Evolutionary conservation across 2,888 invertebrate species (phyloP), one percentile per base, ranked within the genome.

Genomic region (Lysandra coridon): DNA sequence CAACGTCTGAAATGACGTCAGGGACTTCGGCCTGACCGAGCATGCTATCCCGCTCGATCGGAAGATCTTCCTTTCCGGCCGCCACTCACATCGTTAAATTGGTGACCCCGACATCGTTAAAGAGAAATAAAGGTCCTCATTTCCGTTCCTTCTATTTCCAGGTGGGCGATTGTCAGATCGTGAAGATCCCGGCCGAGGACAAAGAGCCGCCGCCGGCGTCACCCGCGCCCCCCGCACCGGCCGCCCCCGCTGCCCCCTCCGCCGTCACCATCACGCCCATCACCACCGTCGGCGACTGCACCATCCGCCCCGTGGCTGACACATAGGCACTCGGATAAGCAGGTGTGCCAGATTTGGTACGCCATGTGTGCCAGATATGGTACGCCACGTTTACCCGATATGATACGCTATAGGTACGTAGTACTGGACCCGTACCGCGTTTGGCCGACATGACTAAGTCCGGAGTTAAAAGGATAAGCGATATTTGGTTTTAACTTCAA

Each of bases 91-190:
- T 23, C 23, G 23, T 23, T 23, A 23, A 23, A 23, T 23, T 23
- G 23, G 23, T 23, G 23, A 23, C 23, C 23, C 23, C 23, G 23
- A 23, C 23, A 23, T 23, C 23, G 23, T 23, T 23, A 23, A 23
- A 23, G 23, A 23, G 23, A 23, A 23, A 23, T 23, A 23, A 6
- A 40, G 40, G 40, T 44, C 49, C 49, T 49, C 49, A 49, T 49
- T 49, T 49, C 12, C 49, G 49, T 49, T 49, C 49, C 49, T 49
- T 10, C 10, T 49, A 33, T 7, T 76, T 57, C 33, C 17, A 76
- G 76, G 76, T 94, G 1, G 95, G 95, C 5, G 95, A 95, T 87
- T 94, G 95, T 82, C 95, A 95, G 86, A 95, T 94, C 76, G 93
- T 94, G 57, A 95, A 94, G 81, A 89, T 94, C 4, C 93, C 91